These are phyloP conservation scores for Endotricha flammealis DNA, from an alignment of 2,888 invertebrate genomes.

Conservation along the genomic window DNA sequence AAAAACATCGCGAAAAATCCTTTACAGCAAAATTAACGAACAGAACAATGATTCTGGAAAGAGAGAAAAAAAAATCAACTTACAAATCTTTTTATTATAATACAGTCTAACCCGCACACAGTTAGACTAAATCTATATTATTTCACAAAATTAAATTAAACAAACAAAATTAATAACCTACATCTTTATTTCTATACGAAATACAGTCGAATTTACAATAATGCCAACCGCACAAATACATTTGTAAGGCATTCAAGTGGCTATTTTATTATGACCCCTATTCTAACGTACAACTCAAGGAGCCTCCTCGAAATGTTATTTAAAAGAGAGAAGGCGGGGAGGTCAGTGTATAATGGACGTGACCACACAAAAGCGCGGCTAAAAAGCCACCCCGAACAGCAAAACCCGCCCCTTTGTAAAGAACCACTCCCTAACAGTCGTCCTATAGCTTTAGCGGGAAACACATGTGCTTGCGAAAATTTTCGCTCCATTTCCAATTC, in stretches of 20 bases:
- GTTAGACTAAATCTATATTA: slow-evolving; percentile 22
- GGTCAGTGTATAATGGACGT: slow-evolving; percentile 39
- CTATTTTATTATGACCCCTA: slow-evolving; percentile 34
- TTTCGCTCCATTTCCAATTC: slow-evolving; percentile 7
- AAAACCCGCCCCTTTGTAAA: slow-evolving; percentile 57
- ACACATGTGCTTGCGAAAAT: slow-evolving; percentile 29
- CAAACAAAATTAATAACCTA: slow-evolving; percentile 15
- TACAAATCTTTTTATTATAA: slow-evolving; percentile 11
- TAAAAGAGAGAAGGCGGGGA: slow-evolving; percentile 24
- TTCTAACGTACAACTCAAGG: slow-evolving; percentile 1
- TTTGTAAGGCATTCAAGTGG: slow-evolving; percentile 38
- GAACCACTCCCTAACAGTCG: slow-evolving; percentile 68
- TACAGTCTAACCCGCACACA: slow-evolving; percentile 27
- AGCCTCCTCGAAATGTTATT: slow-evolving; percentile 11
- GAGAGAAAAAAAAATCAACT: slow-evolving; percentile 10
- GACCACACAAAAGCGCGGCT: slow-evolving; percentile 51
- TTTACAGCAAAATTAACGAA: slow-evolving; percentile 6
- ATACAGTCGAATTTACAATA: slow-evolving; percentile 21
- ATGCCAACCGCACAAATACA: slow-evolving; percentile 19
- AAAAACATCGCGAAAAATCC: slow-evolving; percentile 3
- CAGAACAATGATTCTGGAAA: slow-evolving; percentile 10
- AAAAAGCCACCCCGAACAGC: slow-evolving; percentile 59
- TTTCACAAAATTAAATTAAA: slow-evolving; percentile 17
- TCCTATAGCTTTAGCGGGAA: slow-evolving; percentile 28
- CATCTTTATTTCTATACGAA: slow-evolving; percentile 10